A percentile compares a stretch with the other conserved stretches of the same genome.
phyloP scores from a whole-genome alignment of 2,113 vertebrate genomes.

The Brachypteracias leptosomus region DNA sequence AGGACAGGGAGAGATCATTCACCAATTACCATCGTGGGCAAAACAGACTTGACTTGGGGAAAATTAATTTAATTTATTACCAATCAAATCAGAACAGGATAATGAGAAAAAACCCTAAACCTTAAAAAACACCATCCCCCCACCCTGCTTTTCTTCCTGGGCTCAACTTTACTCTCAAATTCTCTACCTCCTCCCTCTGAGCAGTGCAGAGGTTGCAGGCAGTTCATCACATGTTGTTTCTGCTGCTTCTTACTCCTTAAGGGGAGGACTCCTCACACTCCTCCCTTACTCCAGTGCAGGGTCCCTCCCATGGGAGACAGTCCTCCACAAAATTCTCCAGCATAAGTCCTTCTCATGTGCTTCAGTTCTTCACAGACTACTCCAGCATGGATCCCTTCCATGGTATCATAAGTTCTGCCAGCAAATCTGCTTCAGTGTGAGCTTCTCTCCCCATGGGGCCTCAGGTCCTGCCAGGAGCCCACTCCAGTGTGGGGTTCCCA shows the following conservation, averaged over 20 bases:
- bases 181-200: neutral
- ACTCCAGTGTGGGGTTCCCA: neutral
- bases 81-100: neutral
- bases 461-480: too few species aligned
- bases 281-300: neutral
- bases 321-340: neutral
- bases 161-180: neutral
- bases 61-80: neutral
- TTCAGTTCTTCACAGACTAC: neutral
- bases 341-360: neutral
- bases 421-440: neutral
- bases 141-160: neutral
- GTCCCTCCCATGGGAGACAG: too few species aligned
- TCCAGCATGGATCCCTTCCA: neutral
- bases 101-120: neutral
- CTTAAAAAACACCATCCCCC: neutral
- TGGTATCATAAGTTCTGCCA: neutral
- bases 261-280: neutral
- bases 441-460: neutral
- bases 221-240: neutral
- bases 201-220: neutral
- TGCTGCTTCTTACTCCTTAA: neutral
- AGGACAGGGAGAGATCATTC: neutral
- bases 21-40: neutral
- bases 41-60: neutral